phyloP scores from a whole-genome alignment of 2,113 vertebrate species.

The Pseudopodoces humilis region DNA sequence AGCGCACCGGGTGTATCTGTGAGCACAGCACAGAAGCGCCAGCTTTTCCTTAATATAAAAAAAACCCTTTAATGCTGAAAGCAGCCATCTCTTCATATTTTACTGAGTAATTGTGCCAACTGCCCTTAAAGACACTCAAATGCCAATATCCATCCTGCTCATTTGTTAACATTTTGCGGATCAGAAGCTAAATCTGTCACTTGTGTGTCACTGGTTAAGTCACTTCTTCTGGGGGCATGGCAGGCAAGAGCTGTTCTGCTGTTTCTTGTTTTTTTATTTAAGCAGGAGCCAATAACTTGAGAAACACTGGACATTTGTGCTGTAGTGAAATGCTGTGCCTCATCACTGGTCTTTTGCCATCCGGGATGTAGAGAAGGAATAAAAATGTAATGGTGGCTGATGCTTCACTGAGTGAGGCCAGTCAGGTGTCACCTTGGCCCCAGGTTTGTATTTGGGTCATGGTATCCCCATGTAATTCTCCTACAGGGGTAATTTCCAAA shows the following conservation, averaged over 20 bases:
- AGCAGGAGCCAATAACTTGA: background rate
- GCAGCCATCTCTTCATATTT: conserved; percentile 42
- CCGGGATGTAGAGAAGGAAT: background rate
- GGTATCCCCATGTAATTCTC: background rate
- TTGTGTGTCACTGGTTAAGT: conserved; percentile 21
- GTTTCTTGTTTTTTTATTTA: background rate
- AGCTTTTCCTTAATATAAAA: background rate
- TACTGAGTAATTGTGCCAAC: conserved; percentile 45
- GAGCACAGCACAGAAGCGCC: background rate
- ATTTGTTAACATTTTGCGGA: conserved; percentile 51
- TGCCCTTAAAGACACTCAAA: conserved; percentile 48
- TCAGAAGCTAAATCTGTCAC: conserved; percentile 58
- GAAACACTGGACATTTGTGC: background rate
- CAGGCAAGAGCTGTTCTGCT: conserved; percentile 1
- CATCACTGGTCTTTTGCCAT: background rate
- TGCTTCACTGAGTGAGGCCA: background rate
- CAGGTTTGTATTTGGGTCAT: background rate
- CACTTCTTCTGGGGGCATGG: background rate
- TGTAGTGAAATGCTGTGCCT: background rate
- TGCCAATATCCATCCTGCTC: conserved; percentile 48
- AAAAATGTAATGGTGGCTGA: background rate
- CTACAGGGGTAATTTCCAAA: background rate
- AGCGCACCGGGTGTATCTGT: background rate
- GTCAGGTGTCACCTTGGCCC: background rate
- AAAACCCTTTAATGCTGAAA: conserved; percentile 8